These are phyloP conservation scores for Heterodera carotae DNA, from an alignment of 1,140 invertebrate genomes.

Conservation along the genomic window DNA sequence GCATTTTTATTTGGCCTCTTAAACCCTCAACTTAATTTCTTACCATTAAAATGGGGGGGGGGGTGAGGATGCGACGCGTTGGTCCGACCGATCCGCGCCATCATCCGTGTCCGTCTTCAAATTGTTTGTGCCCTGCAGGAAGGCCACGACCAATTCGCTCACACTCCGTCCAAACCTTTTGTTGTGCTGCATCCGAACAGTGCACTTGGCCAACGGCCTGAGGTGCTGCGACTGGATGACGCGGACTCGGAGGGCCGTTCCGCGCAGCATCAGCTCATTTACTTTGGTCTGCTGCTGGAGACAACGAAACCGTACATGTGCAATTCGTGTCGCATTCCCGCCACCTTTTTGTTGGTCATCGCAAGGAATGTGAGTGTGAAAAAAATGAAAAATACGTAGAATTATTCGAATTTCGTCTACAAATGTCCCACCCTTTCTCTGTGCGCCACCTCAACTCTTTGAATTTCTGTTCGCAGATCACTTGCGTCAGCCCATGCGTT, in stretches of 20 bases:
- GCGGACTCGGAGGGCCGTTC: conserved; percentile 38
- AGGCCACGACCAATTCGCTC: conserved; percentile 47
- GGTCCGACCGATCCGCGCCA: too few relatives aligned
- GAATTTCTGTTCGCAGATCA: conserved; percentile 44
- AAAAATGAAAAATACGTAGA: background rate
- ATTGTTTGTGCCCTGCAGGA: background rate
- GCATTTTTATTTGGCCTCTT: too few relatives aligned
- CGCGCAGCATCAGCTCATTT: conserved; percentile 47
- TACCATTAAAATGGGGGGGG: too few relatives aligned
- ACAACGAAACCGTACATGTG: conserved; percentile 51
- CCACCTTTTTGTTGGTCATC: conserved; percentile 42
- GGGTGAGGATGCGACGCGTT: too few relatives aligned
- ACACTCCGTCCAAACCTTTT: conserved; percentile 39
- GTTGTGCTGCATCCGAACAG: conserved; percentile 50
- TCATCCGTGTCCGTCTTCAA: background rate
- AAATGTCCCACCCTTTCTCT: conserved; percentile 24
- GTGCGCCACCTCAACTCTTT: too few relatives aligned
- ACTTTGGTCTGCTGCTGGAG: conserved; percentile 48
- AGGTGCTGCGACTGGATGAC: conserved; percentile 23
- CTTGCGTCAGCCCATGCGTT: background rate
- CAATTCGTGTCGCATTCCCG: conserved; percentile 41
- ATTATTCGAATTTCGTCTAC: conserved; percentile 20
- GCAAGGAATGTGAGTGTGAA: conserved; percentile 44
- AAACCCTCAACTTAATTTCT: too few relatives aligned
- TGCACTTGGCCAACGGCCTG: conserved; percentile 37